phyloP scores from a whole-genome alignment of 2,888 invertebrate species.

The Lasioglossum lativentre region DNA sequence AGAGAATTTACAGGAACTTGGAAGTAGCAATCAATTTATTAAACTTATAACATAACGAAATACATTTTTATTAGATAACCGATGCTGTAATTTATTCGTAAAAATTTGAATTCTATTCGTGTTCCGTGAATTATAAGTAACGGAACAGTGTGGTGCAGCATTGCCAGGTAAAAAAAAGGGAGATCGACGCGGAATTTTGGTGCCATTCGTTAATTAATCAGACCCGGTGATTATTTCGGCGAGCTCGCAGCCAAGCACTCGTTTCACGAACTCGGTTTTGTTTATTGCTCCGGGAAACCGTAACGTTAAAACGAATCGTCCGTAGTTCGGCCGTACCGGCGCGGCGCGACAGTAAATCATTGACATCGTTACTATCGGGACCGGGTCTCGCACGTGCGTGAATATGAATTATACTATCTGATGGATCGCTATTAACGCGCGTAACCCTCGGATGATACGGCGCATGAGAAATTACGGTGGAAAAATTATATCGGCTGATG shows the following conservation, averaged over 20 bases:
- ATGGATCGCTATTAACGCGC: conserved; percentile 74
- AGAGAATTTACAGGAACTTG: too few relatives aligned
- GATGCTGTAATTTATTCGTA: too few relatives aligned
- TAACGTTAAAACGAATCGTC: conserved; percentile 75
- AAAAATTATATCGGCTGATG: conserved; percentile 36
- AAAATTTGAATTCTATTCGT: too few relatives aligned
- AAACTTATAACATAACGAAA: too few relatives aligned
- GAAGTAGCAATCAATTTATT: too few relatives aligned
- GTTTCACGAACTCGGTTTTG: conserved; percentile 65
- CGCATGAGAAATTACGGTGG: conserved; percentile 48
- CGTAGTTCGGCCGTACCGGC: conserved; percentile 53
- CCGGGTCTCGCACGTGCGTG: conserved; percentile 70
- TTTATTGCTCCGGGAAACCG: conserved; percentile 68
- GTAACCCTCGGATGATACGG: conserved; percentile 38
- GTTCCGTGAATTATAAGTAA: neutral
- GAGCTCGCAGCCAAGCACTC: conserved; percentile 47
- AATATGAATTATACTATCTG: conserved; percentile 77
- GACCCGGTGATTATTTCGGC: conserved; percentile 66
- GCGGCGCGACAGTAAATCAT: conserved; percentile 64
- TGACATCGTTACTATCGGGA: conserved; percentile 64
- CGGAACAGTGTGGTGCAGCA: too few relatives aligned
- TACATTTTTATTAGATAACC: too few relatives aligned
- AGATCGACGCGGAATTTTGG: conserved; percentile 62
- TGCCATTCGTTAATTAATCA: conserved; percentile 76
- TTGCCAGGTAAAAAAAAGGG: neutral